Base-by-base conservation (phyloP, 2,113 vertebrate genomes). In the Osmerus mordax region DNA sequence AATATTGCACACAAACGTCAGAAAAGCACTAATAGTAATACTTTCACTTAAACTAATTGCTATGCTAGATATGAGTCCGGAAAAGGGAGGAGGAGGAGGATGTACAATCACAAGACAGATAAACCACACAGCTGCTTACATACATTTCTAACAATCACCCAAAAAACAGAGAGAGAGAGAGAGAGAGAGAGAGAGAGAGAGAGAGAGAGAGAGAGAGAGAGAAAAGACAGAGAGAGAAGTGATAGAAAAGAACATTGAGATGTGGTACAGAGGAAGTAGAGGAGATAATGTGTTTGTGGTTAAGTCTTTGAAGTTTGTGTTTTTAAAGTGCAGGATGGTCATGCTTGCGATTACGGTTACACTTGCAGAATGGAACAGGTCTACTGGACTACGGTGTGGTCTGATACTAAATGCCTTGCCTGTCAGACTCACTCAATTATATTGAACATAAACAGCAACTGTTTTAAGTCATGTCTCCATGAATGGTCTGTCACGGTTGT, bases 1-100 rank as follows among this genome's bases (percentile, higher is more conserved):
- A 91, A 93, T 88, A 96, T 96, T 95, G 95, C 95, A 96, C 96
- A 99, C 95, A 96, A 95, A 97, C 94, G 96, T 96, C 94, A 94
- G 95, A 97, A 94, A 98, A 98, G 95, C 96, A 95, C 92, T 96
- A 93, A 93, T 47, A 47, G 90, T 94, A 94, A 95, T 96, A 96
- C 94, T 95, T 95, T 91, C 91, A 96, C 93, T 94, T 91, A 85
- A 95, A 94, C 96, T 97, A 97, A 93, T 92, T 91, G 94, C 96
- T 96, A 95, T 91, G 89, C 94, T 96, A 96, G 92, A 96, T 94
- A 97, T 96, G 94, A 94, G 92, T 94, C 78, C 61, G 80, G 93
- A 83, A 91, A 93, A 92, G 71, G 93, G 89, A 85, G 88, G 91
- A 93, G 93, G 71, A 91, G 93, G 93, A 93, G 91, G 92, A 95